These are phyloP conservation scores for Podiceps cristatus DNA, from an alignment of 2,113 vertebrate species.

Conservation along the genomic window DNA sequence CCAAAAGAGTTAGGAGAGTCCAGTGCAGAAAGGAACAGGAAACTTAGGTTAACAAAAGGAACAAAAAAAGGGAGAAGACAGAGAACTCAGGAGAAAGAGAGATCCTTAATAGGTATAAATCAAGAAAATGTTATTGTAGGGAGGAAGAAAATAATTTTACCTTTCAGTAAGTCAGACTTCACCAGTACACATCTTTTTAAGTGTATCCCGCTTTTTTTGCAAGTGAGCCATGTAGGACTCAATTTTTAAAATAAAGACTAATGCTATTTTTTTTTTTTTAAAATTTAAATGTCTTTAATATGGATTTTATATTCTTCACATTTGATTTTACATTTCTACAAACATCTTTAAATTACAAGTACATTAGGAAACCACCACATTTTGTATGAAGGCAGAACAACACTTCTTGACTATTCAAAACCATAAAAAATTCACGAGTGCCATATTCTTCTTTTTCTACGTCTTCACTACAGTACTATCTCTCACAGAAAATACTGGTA, in stretches of 20 bases:
- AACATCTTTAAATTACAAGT: slow-evolving; percentile 8
- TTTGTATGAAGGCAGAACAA: not conserved
- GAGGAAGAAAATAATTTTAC: not conserved
- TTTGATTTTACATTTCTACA: slow-evolving; percentile 37
- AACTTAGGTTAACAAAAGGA: not conserved
- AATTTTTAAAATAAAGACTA: slow-evolving; percentile 39
- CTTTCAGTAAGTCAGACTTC: not conserved
- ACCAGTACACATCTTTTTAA: not conserved
- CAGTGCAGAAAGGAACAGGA: not conserved
- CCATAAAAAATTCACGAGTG: not conserved
- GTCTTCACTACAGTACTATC: slow-evolving; percentile 24
- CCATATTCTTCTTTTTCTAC: slow-evolving; percentile 14
- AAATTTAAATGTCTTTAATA: slow-evolving; percentile 30
- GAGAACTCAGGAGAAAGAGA: not conserved
- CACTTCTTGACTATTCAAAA: not conserved
- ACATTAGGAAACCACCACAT: not conserved
- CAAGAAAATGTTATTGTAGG: not conserved
- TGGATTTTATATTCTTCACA: not conserved
- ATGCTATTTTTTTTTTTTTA: slow-evolving; percentile 10
- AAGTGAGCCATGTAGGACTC: slow-evolving; percentile 3
- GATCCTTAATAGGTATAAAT: not conserved
- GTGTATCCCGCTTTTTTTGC: not conserved
- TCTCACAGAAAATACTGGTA: not conserved
- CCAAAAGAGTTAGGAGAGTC: not conserved
- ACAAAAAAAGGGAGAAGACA: not conserved